Base-by-base conservation (phyloP, 2,113 vertebrate genomes). In the Plecotus auritus region DNA sequence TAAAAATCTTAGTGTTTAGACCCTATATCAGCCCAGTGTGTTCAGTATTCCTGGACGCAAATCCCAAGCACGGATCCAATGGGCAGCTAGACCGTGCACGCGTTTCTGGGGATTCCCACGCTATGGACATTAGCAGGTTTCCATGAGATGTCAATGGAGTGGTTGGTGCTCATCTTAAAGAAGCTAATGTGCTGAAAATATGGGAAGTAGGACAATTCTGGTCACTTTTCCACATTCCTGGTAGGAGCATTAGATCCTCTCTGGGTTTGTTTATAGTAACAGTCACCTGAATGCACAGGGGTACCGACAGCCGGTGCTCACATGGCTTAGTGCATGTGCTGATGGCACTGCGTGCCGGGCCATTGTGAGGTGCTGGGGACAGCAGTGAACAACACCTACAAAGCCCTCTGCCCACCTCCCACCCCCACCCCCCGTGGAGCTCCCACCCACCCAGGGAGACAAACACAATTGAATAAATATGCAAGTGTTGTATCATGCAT, bases 391-490 rank as follows among this genome's bases (percentile, higher is more conserved):
- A 45, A 13, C 22, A 26, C 22, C 49, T 11, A 13, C 28, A 35
- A 51, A 40, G 61, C 40, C 37, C 7, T 26, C 11, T n/a, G 5
- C 9, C 37, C n/a, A n/a, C n/a, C n/a, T n/a, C n/a, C n/a, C n/a
- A n/a, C n/a, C n/a, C n/a, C n/a, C n/a, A n/a, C n/a, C 37, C 11
- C 9, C 11, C 0, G 2, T 0, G 4, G 5, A 45, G 20, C 17
- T 40, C n/a, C 2, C 47, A 3, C 16, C 51, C 45, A 59, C 7
- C 2, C 35, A 47, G 49, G 28, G 30, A 72, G 17, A 45, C 7
- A 17, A 20, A 70, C 1, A 35, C 30, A 72, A 49, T 13, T 28
- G 35, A 64, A 40, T 37, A 72, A 37, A 26, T 7, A 8, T 16
- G 7, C 37, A 42, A 17, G 13, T 10, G 23, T 2, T 22, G 5